These are phyloP conservation scores for Octodonta nipae DNA, from an alignment of 2,888 invertebrate species.

Conservation along the genomic window DNA sequence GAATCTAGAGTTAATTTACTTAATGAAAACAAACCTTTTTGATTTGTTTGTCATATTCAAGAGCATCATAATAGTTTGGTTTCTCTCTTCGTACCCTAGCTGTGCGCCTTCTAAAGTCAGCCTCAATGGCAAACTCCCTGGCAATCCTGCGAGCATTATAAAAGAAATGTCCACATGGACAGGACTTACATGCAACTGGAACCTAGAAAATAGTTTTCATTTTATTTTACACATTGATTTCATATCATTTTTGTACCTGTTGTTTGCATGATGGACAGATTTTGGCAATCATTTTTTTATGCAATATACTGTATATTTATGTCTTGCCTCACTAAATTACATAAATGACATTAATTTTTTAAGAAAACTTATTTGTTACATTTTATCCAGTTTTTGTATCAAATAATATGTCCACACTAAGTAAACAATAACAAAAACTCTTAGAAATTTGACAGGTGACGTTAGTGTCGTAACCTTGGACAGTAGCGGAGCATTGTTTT, in stretches of 20 bases:
- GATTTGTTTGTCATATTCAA: constrained; percentile 65
- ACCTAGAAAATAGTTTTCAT: constrained; percentile 50
- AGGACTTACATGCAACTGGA: constrained; percentile 72
- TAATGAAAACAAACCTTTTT: constrained; percentile 39
- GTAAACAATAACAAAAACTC: no score
- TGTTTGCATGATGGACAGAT: constrained; percentile 28
- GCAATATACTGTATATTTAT: constrained; percentile 15
- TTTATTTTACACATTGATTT: no score
- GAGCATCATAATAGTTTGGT: constrained; percentile 71
- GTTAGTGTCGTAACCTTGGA: no score
- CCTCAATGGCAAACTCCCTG: constrained; percentile 38
- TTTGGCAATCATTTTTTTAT: constrained; percentile 27
- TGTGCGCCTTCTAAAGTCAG: constrained; percentile 48
- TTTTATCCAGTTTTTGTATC: no score
- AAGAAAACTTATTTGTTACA: no score
- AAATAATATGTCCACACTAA: no score
- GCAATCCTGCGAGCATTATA: constrained; percentile 50
- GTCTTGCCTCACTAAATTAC: no score
- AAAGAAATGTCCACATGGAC: constrained; percentile 71
- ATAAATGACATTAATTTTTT: no score
- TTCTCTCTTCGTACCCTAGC: constrained; percentile 62
- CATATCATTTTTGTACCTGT: no score
- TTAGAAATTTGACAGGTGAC: no score
- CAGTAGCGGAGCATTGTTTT: no score
- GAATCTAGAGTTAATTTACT: not conserved